Percentiles rank a stretch among this genome's conserved stretches.
Evolutionary conservation across 2,888 invertebrate genomes (phyloP).

Genomic region (Patella ulyssiponensis): DNA sequence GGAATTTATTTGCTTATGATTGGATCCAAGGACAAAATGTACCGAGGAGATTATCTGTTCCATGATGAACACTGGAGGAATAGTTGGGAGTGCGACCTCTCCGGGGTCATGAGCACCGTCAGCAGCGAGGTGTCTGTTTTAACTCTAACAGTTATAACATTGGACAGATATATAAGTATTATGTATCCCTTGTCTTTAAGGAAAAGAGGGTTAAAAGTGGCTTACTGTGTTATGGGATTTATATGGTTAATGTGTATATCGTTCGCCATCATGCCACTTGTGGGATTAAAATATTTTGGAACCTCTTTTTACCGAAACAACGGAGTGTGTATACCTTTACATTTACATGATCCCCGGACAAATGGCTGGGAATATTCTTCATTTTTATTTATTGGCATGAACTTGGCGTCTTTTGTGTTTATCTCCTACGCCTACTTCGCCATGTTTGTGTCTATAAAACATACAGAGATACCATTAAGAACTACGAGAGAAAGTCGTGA

Average conservation of each 20-base stretch:
- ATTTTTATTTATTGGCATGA: constrained; percentile 30
- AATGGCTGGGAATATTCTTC: constrained; percentile 38
- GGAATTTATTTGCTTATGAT: constrained; percentile 77
- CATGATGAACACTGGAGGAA: constrained; percentile 77
- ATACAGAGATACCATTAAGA: constrained; percentile 24
- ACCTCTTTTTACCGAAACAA: constrained; percentile 35
- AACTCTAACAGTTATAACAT: constrained; percentile 36
- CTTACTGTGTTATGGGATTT: constrained; percentile 29
- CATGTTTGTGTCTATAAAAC: constrained; percentile 38
- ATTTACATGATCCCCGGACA: constrained; percentile 42
- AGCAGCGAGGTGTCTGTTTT: constrained; percentile 41
- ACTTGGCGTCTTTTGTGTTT: constrained; percentile 33
- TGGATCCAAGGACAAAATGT: constrained; percentile 75
- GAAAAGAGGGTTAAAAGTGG: constrained; percentile 28
- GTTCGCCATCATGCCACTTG: constrained; percentile 34
- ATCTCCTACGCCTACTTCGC: constrained; percentile 32
- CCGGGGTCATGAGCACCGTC: constrained; percentile 73
- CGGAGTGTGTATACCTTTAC: constrained; percentile 43
- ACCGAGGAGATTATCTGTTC: constrained; percentile 76
- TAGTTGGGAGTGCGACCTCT: constrained; percentile 76
- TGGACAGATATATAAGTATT: constrained; percentile 41
- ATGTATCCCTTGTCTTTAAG: constrained; percentile 36
- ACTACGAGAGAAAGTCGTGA: constrained; percentile 28
- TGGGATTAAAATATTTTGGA: constrained; percentile 34
- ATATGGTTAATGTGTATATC: constrained; percentile 33